phyloP scores from a whole-genome alignment of 2,113 vertebrate species.

The Silurus asotus region DNA sequence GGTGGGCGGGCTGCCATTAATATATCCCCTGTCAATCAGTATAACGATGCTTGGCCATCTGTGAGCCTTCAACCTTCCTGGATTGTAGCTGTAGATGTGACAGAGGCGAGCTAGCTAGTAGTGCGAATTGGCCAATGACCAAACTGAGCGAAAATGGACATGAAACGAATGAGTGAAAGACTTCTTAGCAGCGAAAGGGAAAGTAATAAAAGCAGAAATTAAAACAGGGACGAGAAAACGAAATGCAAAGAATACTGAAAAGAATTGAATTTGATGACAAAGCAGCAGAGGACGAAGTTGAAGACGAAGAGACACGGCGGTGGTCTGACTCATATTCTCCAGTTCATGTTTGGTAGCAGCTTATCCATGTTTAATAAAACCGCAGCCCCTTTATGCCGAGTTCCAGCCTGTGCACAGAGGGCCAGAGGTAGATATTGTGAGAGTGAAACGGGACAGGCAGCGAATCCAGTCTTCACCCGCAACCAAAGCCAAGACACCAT shows the following conservation, averaged over 20 bases:
- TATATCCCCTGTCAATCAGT: background rate
- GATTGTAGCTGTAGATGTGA: background rate
- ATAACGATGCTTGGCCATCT: background rate
- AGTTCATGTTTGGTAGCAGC: conserved; percentile 49
- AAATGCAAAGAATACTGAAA: background rate
- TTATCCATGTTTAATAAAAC: conserved; percentile 58
- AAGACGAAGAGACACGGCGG: conserved; percentile 11
- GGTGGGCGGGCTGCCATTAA: background rate
- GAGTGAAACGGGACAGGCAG: conserved; percentile 47
- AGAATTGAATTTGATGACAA: background rate
- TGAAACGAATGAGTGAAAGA: background rate
- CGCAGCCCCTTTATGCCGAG: conserved; percentile 38
- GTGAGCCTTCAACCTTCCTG: background rate
- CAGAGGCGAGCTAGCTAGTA: background rate
- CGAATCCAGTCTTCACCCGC: conserved; percentile 54
- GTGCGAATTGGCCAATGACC: background rate
- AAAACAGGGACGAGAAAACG: background rate
- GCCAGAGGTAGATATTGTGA: conserved; percentile 50
- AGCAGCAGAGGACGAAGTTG: background rate
- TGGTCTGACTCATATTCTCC: conserved; percentile 52
- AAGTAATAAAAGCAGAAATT: background rate
- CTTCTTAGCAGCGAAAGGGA: background rate
- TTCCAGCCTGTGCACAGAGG: conserved; percentile 17
- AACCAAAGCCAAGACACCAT: conserved; percentile 54
- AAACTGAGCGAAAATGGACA: background rate